These are phyloP conservation scores for Athripsodes cinereus DNA, from an alignment of 2,888 invertebrate species.

Conservation along the genomic window DNA sequence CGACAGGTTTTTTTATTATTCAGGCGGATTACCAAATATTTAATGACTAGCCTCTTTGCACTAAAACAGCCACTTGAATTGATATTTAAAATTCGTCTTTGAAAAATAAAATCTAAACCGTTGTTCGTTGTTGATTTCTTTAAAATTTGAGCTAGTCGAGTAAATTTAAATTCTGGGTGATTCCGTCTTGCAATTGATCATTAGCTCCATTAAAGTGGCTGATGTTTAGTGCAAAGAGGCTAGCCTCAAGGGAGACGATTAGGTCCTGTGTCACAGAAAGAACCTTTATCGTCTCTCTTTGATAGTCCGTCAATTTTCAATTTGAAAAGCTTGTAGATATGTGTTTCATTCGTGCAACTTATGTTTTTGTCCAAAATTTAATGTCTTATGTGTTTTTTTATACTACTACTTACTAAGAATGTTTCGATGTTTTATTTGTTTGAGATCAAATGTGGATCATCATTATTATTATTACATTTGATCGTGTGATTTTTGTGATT, in stretches of 20 bases:
- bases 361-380: constrained; percentile 20
- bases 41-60: constrained; percentile 11
- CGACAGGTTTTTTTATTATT: constrained; percentile 18
- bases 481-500: too few relatives aligned
- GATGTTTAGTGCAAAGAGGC: constrained; percentile 8
- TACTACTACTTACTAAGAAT: constrained; percentile 4
- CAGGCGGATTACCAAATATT: constrained; percentile 14
- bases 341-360: constrained; percentile 26
- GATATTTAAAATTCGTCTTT: background rate
- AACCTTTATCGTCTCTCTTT: background rate
- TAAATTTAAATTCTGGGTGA: background rate
- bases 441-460: background rate
- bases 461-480: background rate
- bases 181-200: background rate
- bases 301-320: constrained; percentile 14
- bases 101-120: too few relatives aligned
- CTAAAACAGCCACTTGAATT: background rate
- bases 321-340: constrained; percentile 27
- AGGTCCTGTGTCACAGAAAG: background rate
- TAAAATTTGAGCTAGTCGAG: background rate
- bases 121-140: background rate
- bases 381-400: constrained; percentile 19
- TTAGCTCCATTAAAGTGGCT: background rate
- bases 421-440: constrained; percentile 8
- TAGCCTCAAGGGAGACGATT: background rate